Evolutionary conservation across 2,113 vertebrate genomes (phyloP).

Genomic region (Eupsittula cactorum): DNA sequence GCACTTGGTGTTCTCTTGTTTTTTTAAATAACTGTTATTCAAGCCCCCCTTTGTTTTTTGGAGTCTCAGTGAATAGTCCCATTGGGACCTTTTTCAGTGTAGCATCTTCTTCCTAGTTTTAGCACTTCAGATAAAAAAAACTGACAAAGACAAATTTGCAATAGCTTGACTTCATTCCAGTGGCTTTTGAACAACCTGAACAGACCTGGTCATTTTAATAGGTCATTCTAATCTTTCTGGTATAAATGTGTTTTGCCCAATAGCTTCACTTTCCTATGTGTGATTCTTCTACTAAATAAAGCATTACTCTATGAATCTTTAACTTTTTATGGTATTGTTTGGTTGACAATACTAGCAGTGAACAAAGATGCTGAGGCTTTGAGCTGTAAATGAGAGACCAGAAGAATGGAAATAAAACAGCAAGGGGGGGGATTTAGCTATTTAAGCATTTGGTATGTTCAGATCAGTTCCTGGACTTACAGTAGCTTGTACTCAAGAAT

Average conservation of each 20-base stretch:
- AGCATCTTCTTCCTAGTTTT: background rate
- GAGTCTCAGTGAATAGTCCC: background rate
- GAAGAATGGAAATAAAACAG: background rate
- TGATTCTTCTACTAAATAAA: background rate
- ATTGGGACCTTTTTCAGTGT: background rate
- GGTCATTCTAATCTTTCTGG: background rate
- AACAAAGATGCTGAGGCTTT: background rate
- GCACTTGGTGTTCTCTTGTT: background rate
- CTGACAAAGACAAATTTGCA: background rate
- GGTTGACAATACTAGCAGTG: background rate
- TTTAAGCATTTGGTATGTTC: background rate
- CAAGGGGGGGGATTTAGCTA: accelerated
- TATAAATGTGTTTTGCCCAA: background rate
- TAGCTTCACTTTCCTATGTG: background rate
- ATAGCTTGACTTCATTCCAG: background rate
- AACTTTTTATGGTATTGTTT: background rate
- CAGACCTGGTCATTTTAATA: background rate
- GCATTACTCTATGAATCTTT: background rate
- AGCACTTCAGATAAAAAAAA: background rate
- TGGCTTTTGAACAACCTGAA: background rate
- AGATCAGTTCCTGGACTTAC: background rate
- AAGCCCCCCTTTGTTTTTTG: background rate
- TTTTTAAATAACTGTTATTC: background rate
- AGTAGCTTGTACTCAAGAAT: background rate
- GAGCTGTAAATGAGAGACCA: background rate